These are phyloP conservation scores for Bolborhynchus lineola DNA, from an alignment of 2,113 vertebrate species.

Conservation along the genomic window DNA sequence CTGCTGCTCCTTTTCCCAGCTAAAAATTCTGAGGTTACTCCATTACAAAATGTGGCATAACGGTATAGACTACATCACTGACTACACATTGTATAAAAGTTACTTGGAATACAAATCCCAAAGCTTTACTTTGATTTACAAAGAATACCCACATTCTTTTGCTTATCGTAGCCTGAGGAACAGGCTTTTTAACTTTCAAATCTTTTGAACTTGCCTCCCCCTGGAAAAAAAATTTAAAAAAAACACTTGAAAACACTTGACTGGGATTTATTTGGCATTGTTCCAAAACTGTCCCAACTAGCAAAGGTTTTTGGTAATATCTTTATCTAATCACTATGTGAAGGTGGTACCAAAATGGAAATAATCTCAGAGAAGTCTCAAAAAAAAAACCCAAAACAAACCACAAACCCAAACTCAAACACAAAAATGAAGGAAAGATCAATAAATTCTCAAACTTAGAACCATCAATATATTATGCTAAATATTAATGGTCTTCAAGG, in stretches of 20 bases:
- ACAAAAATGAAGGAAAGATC: background rate
- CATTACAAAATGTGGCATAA: background rate
- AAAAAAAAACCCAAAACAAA: background rate
- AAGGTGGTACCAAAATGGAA: background rate
- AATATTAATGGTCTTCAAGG: background rate
- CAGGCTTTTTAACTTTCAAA: background rate
- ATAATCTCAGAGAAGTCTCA: background rate
- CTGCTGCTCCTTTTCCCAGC: background rate
- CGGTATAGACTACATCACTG: background rate
- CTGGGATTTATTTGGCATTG: background rate
- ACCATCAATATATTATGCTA: background rate
- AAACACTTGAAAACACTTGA: background rate
- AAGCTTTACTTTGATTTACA: background rate
- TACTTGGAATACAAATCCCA: background rate
- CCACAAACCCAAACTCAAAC: background rate
- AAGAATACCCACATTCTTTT: background rate
- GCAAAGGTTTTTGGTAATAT: background rate
- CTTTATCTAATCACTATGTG: background rate
- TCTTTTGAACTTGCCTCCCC: background rate
- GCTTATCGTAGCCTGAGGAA: background rate
- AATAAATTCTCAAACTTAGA: background rate
- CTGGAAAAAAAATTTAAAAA: background rate
- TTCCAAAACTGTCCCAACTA: background rate
- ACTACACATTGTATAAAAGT: background rate
- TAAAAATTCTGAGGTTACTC: background rate